phyloP scores from a whole-genome alignment of 1,140 invertebrate genomes.

The Condylostylus longicornis region DNA sequence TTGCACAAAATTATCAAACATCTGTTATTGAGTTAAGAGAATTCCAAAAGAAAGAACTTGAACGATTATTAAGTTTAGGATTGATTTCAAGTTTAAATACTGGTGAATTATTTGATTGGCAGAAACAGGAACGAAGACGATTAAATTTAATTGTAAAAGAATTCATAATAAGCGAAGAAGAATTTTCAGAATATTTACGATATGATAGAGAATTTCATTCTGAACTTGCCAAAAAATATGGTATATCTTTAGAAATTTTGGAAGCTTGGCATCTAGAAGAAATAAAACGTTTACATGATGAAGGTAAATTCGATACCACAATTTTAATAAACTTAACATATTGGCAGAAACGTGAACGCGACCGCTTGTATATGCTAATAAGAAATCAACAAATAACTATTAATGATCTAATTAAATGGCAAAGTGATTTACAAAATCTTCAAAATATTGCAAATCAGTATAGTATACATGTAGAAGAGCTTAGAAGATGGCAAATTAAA shows the following conservation, averaged over 20 bases:
- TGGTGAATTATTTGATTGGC: conserved; percentile 20
- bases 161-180: conserved; percentile 18
- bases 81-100: conserved; percentile 4
- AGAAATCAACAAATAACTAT: conserved; percentile 22
- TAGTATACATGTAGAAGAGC: conserved; percentile 13
- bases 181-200: conserved; percentile 19
- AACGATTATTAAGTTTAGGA: neutral
- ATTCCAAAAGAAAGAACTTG: too few relatives aligned
- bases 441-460: conserved; percentile 15
- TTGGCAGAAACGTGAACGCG: conserved; percentile 25
- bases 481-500: conserved; percentile 23
- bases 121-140: conserved; percentile 17
- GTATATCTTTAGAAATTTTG: conserved; percentile 13
- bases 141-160: conserved; percentile 15
- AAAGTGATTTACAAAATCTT: conserved; percentile 17
- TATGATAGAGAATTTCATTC: conserved; percentile 16
- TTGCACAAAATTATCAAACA: too few relatives aligned
- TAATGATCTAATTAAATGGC: conserved; percentile 19
- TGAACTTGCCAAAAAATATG: conserved; percentile 16
- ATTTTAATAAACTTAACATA: conserved; percentile 13
- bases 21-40: too few relatives aligned
- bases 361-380: conserved; percentile 26
- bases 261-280: conserved; percentile 18
- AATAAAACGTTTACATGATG: conserved; percentile 12
- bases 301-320: conserved; percentile 16